A percentile compares a stretch with the other conserved stretches of the same genome.
phyloP scores from a whole-genome alignment of 2,113 vertebrate species.

The Triplophysa rosa region DNA sequence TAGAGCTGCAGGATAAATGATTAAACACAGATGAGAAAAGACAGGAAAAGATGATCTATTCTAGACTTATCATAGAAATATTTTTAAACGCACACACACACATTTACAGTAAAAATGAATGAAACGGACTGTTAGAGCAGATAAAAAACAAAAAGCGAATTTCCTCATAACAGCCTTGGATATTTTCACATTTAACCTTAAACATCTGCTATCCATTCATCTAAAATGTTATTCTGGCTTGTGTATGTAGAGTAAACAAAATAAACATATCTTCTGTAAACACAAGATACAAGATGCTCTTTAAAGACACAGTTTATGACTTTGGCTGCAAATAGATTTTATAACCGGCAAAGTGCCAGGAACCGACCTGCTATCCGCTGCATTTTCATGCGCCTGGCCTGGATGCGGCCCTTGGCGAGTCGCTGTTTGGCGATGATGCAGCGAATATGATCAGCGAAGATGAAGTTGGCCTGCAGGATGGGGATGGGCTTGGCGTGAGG shows the following conservation, averaged over 20 bases:
- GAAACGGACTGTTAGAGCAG: too few relatives aligned
- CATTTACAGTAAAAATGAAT: too few relatives aligned
- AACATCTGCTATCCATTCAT: not conserved
- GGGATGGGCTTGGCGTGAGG: constrained; percentile 96
- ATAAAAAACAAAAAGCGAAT: not conserved
- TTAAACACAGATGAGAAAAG: constrained; percentile 53
- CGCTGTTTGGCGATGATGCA: constrained; percentile 98
- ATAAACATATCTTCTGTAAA: not conserved
- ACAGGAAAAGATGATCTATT: constrained; percentile 3
- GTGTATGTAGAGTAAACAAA: not conserved
- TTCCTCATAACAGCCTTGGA: not conserved
- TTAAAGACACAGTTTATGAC: not conserved
- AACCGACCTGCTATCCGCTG: constrained; percentile 90
- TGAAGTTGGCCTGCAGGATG: constrained; percentile 96
- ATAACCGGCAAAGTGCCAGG: not conserved
- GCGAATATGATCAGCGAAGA: constrained; percentile 97
- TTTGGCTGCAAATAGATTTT: not conserved
- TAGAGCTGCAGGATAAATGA: constrained; percentile 59
- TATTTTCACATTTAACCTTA: not conserved
- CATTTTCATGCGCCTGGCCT: constrained; percentile 96
- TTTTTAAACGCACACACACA: too few relatives aligned
- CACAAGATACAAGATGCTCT: not conserved
- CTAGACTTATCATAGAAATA: too few relatives aligned
- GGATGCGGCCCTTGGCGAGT: constrained; percentile 94
- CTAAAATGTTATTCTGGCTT: not conserved